Evolutionary conservation across 2,113 vertebrate genomes (phyloP), one percentile per base, ranked within the genome.

Genomic region (Andinoacara biseriatus): DNA sequence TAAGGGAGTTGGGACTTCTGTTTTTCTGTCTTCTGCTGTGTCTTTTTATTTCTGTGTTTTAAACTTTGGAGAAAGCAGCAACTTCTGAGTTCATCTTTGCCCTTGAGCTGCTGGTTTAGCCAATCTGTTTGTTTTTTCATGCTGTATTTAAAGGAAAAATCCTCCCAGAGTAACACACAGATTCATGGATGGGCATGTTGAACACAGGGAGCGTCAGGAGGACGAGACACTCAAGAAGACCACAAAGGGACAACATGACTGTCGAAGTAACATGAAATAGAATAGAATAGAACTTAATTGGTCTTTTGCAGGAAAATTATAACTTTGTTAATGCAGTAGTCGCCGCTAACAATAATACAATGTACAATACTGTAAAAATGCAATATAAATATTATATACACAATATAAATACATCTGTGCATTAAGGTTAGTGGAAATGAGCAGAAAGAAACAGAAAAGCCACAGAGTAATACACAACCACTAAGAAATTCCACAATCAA

Each of bases 1-100:
- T 91, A 89, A 91, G 20, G 63, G 72, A 85, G 79, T 80, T 7
- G 15, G 26, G 67, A 20, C 58, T 18, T 54, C 69, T 57, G 22
- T 58, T 63, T 76, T 75, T n/a, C 29, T 75, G 20, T 52, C 13
- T 33, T 79, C 22, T 58, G 74, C 20, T 40, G 11, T 52, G 7
- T 49, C 56, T 52, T 69, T 60, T 20, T 15, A n/a, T 29, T 17
- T 46, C 5, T 52, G 46, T 72, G 52, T 74, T 72, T n/a, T 38
- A 5, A 56, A 46, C 49, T 72, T 74, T 3, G 29, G 43, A 38
- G 13, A 2, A 7, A 20, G 22, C 33, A 9, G 24, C 1, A 5
- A 33, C 26, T 24, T 52, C 56, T 17, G 57, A 77, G 38, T 52
- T 82, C 22, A 74, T 43, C 56, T 61, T 40, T 57, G 49, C 60